Percentiles rank a stretch among this genome's conserved stretches.
phyloP scores from a whole-genome alignment of 2,888 invertebrate species.

The Caenorhabditis sulstoni region DNA sequence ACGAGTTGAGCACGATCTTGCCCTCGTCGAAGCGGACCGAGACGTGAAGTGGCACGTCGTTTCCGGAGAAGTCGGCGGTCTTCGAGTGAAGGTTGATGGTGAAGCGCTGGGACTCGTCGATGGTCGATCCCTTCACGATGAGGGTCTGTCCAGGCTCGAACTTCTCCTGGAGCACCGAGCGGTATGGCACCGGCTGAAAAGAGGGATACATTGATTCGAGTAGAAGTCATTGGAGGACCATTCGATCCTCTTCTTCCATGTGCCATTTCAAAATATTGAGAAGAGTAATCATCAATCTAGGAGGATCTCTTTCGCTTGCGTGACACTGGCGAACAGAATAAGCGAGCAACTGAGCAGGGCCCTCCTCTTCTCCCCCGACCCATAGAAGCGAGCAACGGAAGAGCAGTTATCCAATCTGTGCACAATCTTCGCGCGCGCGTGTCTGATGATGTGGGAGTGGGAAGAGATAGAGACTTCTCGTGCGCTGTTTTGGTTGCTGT shows the following conservation, averaged over 20 bases:
- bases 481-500: slow-evolving; percentile 14
- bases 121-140: slow-evolving; percentile 79
- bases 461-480: slow-evolving; percentile 7
- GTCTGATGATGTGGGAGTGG: slow-evolving; percentile 15
- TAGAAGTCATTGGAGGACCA: slow-evolving; percentile 7
- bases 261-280: slow-evolving; percentile 63
- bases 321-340: slow-evolving; percentile 51
- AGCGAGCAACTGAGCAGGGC: slow-evolving; percentile 33
- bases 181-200: slow-evolving; percentile 79
- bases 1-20: slow-evolving; percentile 79
- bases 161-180: slow-evolving; percentile 77
- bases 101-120: slow-evolving; percentile 78
- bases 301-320: too few relatives aligned
- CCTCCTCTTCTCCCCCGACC: too few relatives aligned
- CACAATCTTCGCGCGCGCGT: slow-evolving; percentile 34
- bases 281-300: slow-evolving; percentile 66
- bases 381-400: slow-evolving; percentile 27
- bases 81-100: slow-evolving; percentile 79
- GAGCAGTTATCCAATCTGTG: slow-evolving; percentile 44
- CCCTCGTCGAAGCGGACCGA: slow-evolving; percentile 80
- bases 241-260: slow-evolving; percentile 54
- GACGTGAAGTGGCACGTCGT: slow-evolving; percentile 79
- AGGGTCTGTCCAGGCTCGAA: slow-evolving; percentile 79
- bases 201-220: not conserved
- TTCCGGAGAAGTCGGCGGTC: slow-evolving; percentile 79